Base-by-base conservation (phyloP, 2,113 vertebrate species). In the Gnathonemus longibarbis region DNA sequence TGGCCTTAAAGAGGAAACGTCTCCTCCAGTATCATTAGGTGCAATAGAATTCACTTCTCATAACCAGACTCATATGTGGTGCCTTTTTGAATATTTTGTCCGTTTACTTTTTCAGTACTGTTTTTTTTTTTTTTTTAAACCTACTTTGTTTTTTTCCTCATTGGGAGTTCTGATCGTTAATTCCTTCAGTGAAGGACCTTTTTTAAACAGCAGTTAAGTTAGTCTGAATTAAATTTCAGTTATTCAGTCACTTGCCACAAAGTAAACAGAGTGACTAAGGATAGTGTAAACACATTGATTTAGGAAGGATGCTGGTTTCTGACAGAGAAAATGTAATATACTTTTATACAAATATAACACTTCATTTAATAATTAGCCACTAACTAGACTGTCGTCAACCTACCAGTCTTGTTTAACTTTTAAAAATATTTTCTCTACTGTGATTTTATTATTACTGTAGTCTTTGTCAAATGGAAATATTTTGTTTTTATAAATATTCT, bases 171-270 rank as follows among this genome's bases (percentile, higher is more conserved):
- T 56, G 62, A 31, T 88, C 2, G 15, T 10, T 49, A 6, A 50
- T 94, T 93, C 94, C 94, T 96, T 95, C 95, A 91, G 91, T 93
- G 94, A 95, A 94, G 95, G 94, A 92, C 77, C 45, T 87, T 46
- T 24, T 87, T 80, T 56, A 46, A 39, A 80, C 74, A 39, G 15
- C 35, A 77, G 70, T 77, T 39, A 19, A 74, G 31, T 53, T 88
- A 49, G 5, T n/a, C 21, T 17, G 1, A 48, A 62, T 42, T 56
- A 7, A 58, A 11, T 17, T 48, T 56, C 53, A 21, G 53, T 48
- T 17, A 45, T 46, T 62, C 27, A 58, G 13, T n/a, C 45, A 80
- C 49, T 52, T 53, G 85, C n/a, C 39, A 42, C 58, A 90, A 52
- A 49, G n/a, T 87, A 45, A 70, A 66, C 42, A 66, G 56, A 19